Percentiles rank a stretch among this genome's conserved stretches.
These are phyloP conservation scores for Amphibalanus amphitrite DNA, from an alignment of 1,140 invertebrate genomes.

Conservation along the genomic window DNA sequence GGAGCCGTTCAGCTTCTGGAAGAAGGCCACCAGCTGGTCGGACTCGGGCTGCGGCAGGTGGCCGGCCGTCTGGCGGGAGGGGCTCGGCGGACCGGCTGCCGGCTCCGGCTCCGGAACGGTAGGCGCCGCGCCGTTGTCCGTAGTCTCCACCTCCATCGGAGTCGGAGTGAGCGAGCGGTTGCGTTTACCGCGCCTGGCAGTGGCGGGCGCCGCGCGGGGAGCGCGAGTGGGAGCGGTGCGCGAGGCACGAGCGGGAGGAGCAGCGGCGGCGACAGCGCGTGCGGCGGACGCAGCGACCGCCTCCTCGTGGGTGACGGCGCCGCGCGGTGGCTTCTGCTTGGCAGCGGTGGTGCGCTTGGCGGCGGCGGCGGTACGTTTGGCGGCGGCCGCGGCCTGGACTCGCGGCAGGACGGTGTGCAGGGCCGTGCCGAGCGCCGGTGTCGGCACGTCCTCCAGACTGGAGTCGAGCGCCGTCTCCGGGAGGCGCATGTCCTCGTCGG, in stretches of 20 bases:
- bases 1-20: background rate
- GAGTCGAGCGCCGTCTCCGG: background rate
- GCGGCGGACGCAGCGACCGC: too few species aligned
- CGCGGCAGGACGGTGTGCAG: background rate
- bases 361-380: too few species aligned
- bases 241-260: too few species aligned
- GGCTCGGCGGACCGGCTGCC: background rate
- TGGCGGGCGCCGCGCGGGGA: too few species aligned
- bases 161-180: background rate
- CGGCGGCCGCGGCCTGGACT: too few species aligned
- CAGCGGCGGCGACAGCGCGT: too few species aligned
- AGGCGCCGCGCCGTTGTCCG: too few species aligned
- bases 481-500: background rate
- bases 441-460: background rate
- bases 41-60: background rate
- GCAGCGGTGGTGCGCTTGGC: too few species aligned
- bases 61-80: background rate
- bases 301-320: background rate
- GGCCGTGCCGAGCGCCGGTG: background rate
- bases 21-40: background rate
- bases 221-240: too few species aligned
- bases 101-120: too few species aligned
- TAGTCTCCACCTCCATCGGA: too few species aligned
- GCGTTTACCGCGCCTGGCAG: background rate
- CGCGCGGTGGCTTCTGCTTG: background rate